Evolutionary conservation across 2,888 invertebrate genomes (phyloP), one percentile per base, ranked within the genome.

Genomic region (Acrobasis consociella): DNA sequence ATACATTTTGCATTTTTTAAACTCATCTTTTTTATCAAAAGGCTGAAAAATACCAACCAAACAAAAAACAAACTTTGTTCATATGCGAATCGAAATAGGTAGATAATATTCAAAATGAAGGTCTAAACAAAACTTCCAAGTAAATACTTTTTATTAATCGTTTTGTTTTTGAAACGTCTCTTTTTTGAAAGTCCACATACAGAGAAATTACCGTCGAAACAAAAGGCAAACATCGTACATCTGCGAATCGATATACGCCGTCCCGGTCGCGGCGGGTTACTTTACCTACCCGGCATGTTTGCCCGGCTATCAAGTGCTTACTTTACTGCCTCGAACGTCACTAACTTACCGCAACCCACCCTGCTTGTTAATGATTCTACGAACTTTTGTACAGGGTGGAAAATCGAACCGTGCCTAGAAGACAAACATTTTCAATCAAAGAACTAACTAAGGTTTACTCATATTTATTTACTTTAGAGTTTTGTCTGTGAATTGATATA

Each of bases 321-420:
- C 72, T 91, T 91, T 91, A 91, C 80, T 82, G 77, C 82, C 72
- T 67, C 76, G 81, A 81, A 71, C 46, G 46, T 13, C 85, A 80
- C 82, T 91, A 89, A 88, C 83, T 91, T 89, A 86, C 85, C 80
- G 71, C 83, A 86, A 87, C 85, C 85, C 78, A 82, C 85, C 73
- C 77, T 82, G 83, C 85, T 81, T 76, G 76, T 80, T 89, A 90
- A 91, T 88, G 88, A 31, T 42, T 42, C 11, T 42, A 42, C 42
- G 31, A 31, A 31, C 31, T 31, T 31, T 13, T 42, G 42, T 42
- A 42, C 11, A 13, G 42, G 42, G 42, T 42, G 42, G 42, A 42
- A 42, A 42, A 13, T 7, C 31, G 42, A 42, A 42, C 42, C 13
- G 39, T 3, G 1, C 39, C n/a, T n/a, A 22, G 2, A 31, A 8